phyloP scores from a whole-genome alignment of 2,113 vertebrate genomes.

The Ginglymostoma cirratum region DNA sequence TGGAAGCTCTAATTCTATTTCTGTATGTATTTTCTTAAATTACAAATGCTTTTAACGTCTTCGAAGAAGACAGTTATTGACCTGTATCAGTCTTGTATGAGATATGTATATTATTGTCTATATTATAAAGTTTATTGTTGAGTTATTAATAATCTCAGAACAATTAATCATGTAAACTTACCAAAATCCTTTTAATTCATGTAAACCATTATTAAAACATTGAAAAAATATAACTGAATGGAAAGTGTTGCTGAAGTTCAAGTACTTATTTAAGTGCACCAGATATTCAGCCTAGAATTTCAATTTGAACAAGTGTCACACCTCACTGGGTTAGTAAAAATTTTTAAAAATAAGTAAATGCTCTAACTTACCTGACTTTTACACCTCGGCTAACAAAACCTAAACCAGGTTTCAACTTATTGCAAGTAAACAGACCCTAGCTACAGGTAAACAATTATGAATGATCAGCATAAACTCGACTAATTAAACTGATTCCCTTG shows the following conservation, averaged over 20 bases:
- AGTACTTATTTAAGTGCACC: not conserved
- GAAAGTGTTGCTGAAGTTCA: not conserved
- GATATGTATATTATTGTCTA: slow-evolving; percentile 21
- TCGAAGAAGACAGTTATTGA: slow-evolving; percentile 32
- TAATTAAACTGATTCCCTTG: too few relatives aligned
- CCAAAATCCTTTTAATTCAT: not conserved
- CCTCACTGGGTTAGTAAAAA: too few relatives aligned
- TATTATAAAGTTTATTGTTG: slow-evolving; percentile 24
- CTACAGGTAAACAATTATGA: too few relatives aligned
- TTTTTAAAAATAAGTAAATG: too few relatives aligned
- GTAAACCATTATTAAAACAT: not conserved
- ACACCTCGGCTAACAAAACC: too few relatives aligned
- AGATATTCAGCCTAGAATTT: not conserved
- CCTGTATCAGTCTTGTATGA: slow-evolving; percentile 32
- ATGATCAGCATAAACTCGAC: too few relatives aligned
- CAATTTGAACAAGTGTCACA: not conserved
- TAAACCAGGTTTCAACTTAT: too few relatives aligned
- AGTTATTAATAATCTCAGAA: not conserved
- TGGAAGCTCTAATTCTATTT: not conserved
- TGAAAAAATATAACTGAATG: not conserved
- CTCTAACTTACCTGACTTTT: too few relatives aligned
- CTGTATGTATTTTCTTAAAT: slow-evolving; percentile 26
- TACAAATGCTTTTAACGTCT: slow-evolving; percentile 1
- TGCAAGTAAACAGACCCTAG: too few relatives aligned
- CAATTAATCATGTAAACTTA: not conserved